Conservation (phyloP, 1,140 invertebrate genomes). For the Drosophila punjabiensis region DNA sequence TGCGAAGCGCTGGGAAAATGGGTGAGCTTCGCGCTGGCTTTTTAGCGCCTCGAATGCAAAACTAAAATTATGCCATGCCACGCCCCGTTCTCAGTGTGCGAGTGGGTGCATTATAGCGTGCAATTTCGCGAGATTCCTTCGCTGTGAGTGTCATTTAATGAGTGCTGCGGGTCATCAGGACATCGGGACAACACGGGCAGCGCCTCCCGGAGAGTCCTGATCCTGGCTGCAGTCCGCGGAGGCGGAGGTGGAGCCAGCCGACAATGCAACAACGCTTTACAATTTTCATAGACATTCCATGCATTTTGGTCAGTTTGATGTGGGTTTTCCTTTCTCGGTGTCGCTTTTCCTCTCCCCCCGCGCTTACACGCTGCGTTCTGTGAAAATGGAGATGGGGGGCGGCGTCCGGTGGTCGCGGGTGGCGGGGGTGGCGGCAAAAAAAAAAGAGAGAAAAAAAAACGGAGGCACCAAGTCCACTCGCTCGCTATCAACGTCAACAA, state of each 20-base stretch:
- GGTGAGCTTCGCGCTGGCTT: constrained; percentile 54
- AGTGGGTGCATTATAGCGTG: constrained; percentile 76
- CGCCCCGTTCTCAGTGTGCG: constrained; percentile 39
- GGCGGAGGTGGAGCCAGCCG: constrained; percentile 8
- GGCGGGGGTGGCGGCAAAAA: background rate
- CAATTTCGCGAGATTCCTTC: constrained; percentile 63
- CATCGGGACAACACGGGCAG: background rate
- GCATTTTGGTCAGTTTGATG: constrained; percentile 84
- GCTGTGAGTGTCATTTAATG: constrained; percentile 82
- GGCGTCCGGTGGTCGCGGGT: background rate
- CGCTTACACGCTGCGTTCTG: constrained; percentile 46
- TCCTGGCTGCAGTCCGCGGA: constrained; percentile 8
- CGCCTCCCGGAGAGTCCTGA: background rate
- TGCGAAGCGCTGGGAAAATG: background rate
- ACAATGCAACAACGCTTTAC: constrained; percentile 72
- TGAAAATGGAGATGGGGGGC: constrained; percentile 30
- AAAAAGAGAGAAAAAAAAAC: background rate
- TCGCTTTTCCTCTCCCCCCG: constrained; percentile 46
- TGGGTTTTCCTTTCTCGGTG: constrained; percentile 76
- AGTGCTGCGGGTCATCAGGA: constrained; percentile 45
- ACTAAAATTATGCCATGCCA: constrained; percentile 81
- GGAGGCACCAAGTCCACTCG: constrained; percentile 1
- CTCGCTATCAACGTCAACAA: constrained; percentile 75
- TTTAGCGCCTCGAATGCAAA: constrained; percentile 66
- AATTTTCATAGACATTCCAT: constrained; percentile 82